Evolutionary conservation across 2,797 vertebrate species (phyloP), one percentile per base, ranked within the genome.

Genomic region (Lutjanus argentimaculatus): DNA sequence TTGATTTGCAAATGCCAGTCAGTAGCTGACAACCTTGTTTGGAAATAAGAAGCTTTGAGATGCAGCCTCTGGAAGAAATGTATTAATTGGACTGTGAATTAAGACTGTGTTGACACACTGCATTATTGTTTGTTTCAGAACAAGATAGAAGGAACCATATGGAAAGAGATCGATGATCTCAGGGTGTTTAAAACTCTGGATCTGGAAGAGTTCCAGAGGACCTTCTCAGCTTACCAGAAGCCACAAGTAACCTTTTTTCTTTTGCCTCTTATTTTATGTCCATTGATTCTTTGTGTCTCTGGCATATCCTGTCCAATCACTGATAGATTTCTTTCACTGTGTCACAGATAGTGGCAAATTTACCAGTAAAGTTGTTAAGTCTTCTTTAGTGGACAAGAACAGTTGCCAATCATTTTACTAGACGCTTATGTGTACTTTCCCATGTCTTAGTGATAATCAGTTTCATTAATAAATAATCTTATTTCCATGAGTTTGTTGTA

Each of bases 151-250:
- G 97, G 97, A 73, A 99, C 98, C 0, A 95, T 99, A 11, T 99
- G 98, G 98, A 93, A 93, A 0, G 96, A 97, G 13, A 96, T 99
- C 12, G 97, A 99, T 81, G 98, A 99, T n/a, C 40, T 94, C 7
- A 97, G 93, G 70, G 97, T 98, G 58, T 99, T 97, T 84, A 97
- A 97, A 92, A 88, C 97, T 82, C 93, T 99, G 77, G 98, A 99
- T 90, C 96, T 99, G 0, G 96, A 97, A 59, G 98, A 99, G 72
- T 94, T 99, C 55, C 97, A 99, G 92, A 96, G 94, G 85, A 99
- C 96, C 0, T 99, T 99, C 93, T 99, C 98, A 0, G 98, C 98
- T 64, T 99, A 99, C 94, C 98, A 99, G 95, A 97, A 96, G 91
- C 97, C 97, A 86, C 97, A 98, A 95, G 98, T 99, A 96, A 81